These are phyloP conservation scores for Campylomormyrus numenius DNA, from an alignment of 2,113 vertebrate genomes.

Conservation along the genomic window DNA sequence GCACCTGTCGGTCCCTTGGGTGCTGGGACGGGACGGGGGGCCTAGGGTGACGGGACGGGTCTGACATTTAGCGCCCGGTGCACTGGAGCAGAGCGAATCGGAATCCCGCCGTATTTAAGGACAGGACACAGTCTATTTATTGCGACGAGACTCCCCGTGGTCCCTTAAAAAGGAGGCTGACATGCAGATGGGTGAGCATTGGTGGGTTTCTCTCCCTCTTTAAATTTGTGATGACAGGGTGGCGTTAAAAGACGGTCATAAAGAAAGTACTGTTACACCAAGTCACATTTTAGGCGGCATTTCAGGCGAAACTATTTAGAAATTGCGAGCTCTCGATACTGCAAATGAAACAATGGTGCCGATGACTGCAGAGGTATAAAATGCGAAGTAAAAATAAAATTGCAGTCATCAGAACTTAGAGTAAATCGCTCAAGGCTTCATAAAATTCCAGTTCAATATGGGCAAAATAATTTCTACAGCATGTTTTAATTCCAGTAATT, in stretches of 20 bases:
- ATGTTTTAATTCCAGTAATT: background rate
- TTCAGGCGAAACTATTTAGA: background rate
- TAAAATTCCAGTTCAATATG: background rate
- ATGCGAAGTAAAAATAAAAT: background rate
- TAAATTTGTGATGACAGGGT: slow-evolving; percentile 6
- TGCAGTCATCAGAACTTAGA: background rate
- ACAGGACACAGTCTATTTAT: background rate
- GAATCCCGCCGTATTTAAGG: background rate
- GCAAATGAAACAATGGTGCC: background rate
- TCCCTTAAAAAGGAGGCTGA: background rate
- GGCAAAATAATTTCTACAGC: background rate
- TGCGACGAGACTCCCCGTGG: background rate
- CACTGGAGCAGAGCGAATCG: background rate
- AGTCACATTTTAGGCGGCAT: background rate
- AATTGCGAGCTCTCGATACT: background rate
- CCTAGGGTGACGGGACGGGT: background rate
- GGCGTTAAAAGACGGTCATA: background rate
- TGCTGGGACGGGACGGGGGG: background rate
- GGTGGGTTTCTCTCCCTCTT: background rate
- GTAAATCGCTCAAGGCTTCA: background rate
- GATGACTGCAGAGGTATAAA: background rate
- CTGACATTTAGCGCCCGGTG: background rate
- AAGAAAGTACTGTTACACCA: background rate
- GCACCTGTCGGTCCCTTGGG: background rate
- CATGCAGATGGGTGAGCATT: background rate